Evolutionary conservation across 2,797 vertebrate species (phyloP).

Genomic region (Sternotherus odoratus): DNA sequence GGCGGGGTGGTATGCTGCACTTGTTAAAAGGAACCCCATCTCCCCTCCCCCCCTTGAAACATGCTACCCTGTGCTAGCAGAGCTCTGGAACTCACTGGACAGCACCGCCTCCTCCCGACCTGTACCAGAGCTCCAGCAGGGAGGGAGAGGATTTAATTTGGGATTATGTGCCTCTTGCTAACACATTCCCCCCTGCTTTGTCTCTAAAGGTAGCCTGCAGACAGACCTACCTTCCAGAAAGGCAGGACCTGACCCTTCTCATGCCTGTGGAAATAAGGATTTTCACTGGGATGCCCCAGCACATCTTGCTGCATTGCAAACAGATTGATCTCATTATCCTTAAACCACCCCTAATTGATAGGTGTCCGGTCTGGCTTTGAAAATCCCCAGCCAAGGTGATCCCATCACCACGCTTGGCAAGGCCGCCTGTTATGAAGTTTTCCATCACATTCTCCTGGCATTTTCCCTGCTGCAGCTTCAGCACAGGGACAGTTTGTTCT

Average conservation of each 20-base stretch:
- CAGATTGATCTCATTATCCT: not conserved
- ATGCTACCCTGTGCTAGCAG: too few relatives aligned
- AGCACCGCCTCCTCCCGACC: not conserved
- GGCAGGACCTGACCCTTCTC: not conserved
- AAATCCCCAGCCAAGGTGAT: slow-evolving; percentile 29
- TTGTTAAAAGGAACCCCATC: not conserved
- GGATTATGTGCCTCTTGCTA: not conserved
- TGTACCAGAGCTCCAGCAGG: not conserved
- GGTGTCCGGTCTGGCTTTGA: not conserved
- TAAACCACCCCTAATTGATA: not conserved
- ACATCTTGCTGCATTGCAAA: not conserved
- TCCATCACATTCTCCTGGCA: not conserved
- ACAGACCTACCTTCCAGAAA: not conserved
- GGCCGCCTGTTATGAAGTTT: slow-evolving; percentile 2
- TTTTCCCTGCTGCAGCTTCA: not conserved
- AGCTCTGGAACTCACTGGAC: not conserved
- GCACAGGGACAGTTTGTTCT: not conserved
- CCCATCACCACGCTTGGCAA: slow-evolving; percentile 17
- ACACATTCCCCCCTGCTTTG: not conserved
- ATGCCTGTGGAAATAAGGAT: not conserved
- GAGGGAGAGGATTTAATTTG: not conserved
- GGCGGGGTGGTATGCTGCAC: not conserved
- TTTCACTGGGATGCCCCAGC: not conserved
- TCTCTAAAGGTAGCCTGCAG: too few relatives aligned
- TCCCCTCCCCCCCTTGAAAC: too few relatives aligned